These are phyloP conservation scores for Hippocampus guttulatus DNA, from an alignment of 2,113 vertebrate species.

Conservation along the genomic window DNA sequence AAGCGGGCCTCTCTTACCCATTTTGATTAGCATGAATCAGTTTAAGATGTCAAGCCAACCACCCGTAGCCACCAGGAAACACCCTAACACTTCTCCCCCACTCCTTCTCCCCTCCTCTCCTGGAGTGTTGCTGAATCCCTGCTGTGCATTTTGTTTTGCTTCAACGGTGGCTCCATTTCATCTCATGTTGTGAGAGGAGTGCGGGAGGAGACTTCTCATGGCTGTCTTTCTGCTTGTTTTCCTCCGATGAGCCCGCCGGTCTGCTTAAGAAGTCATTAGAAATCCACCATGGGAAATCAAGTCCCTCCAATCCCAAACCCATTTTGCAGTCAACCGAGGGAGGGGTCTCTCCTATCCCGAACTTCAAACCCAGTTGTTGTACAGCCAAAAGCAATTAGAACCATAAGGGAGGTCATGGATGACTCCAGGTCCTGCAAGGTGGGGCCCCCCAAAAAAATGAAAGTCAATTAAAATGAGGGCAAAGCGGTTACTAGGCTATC, in stretches of 20 bases:
- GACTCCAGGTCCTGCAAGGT: conserved; percentile 44
- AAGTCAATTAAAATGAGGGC: conserved; percentile 47
- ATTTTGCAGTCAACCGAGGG: background rate
- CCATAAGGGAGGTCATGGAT: conserved; percentile 38
- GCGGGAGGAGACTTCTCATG: conserved; percentile 1
- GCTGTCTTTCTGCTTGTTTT: conserved; percentile 11
- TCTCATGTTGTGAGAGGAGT: background rate
- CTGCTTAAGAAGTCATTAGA: background rate
- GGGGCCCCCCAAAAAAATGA: conserved; percentile 32
- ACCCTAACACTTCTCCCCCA: conserved; percentile 1
- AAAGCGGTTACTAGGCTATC: conserved; percentile 23
- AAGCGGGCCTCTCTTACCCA: conserved; percentile 46
- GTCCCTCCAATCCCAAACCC: background rate
- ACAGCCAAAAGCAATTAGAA: conserved; percentile 55
- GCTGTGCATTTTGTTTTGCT: conserved; percentile 38
- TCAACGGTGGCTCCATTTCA: conserved; percentile 34
- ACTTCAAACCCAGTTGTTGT: conserved; percentile 19
- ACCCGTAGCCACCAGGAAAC: conserved; percentile 22
- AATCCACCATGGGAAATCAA: conserved; percentile 6
- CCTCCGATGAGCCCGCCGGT: background rate
- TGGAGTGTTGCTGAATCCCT: conserved; percentile 19
- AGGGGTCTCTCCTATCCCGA: background rate
- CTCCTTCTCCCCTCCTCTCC: conserved; percentile 17
- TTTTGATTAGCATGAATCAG: conserved; percentile 55
- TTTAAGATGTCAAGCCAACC: conserved; percentile 25